Evolutionary conservation across 2,797 vertebrate genomes (phyloP), one percentile per base, ranked within the genome.

Genomic region (Peromyscus attwateri): DNA sequence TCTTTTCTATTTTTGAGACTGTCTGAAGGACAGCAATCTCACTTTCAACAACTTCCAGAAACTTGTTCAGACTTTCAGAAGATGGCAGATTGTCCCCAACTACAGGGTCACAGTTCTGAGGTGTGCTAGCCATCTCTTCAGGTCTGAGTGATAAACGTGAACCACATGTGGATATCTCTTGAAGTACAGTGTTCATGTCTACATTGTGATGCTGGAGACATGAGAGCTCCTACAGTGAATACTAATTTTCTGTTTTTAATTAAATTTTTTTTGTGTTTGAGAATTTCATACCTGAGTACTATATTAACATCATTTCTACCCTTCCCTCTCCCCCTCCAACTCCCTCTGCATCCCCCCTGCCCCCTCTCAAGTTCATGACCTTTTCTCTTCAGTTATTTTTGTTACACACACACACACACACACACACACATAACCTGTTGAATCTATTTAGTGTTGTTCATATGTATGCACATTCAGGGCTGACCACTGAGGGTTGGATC

Each of bases 21-120:
- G 68, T 57, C 49, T 96, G 96, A 25, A 57, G 91, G 93, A 79
- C 1, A 92, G 73, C 1, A 43, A 89, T 96, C 17, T 94, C 75
- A 7, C 66, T 85, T 97, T 99, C 98, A 13, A 98, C 43, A 95
- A 76, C 98, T 90, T 89, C 98, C 96, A 99, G 97, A 97, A 99
- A 98, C 37, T 98, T 97, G 93, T 98, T 97, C 17, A 99, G 97
- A 92, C 98, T 99, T 98, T 99, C 98, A 14, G 98, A 99, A 77
- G 98, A 98, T 0, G 98, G 98, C 21, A 99, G 96, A 1, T 99
- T 98, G 94, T 98, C 98, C 98, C 98, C 99, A 84, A 98, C 75
- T 90, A 92, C 0, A 1, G 97, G 77, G 31, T 96, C 97, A 52
- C 34, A 93, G 1, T n/a, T 52, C 84, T 92, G 96, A 93, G 96